Conservation (phyloP, 2,113 vertebrate species). For the Aplodontia rufa region DNA sequence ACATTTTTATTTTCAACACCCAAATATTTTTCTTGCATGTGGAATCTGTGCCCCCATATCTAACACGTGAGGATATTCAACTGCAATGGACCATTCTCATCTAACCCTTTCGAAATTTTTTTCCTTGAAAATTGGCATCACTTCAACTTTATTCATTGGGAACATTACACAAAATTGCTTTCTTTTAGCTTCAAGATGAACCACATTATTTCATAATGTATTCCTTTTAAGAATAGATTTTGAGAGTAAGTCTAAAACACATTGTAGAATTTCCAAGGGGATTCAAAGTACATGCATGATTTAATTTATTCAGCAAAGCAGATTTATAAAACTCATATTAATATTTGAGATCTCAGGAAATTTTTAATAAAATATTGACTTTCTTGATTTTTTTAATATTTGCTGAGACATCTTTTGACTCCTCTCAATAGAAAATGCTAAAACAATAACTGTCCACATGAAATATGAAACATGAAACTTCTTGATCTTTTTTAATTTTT, state of each 20-base stretch:
- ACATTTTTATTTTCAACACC: slow-evolving; percentile 52
- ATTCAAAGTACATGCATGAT: neutral
- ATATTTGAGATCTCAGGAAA: slow-evolving; percentile 23
- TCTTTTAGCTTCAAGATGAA: slow-evolving; percentile 20
- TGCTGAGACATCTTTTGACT: neutral
- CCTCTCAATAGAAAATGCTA: neutral
- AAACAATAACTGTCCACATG: neutral
- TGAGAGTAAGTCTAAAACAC: neutral
- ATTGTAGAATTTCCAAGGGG: neutral
- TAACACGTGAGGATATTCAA: neutral
- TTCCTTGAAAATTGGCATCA: slow-evolving; percentile 27
- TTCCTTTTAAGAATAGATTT: neutral
- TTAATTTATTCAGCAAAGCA: slow-evolving; percentile 40
- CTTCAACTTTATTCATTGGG: slow-evolving; percentile 48
- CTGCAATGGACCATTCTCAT: neutral
- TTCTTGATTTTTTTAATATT: neutral
- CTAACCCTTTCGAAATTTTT: neutral
- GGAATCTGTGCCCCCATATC: neutral
- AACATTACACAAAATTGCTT: neutral
- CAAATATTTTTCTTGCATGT: slow-evolving; percentile 6
- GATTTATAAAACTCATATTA: neutral
- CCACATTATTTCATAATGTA: slow-evolving; percentile 26
- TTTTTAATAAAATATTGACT: neutral
- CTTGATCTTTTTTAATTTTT: neutral
- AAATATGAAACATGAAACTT: no score